Conservation (phyloP, 1,140 invertebrate genomes). For the Drosophila pectinifera region DNA sequence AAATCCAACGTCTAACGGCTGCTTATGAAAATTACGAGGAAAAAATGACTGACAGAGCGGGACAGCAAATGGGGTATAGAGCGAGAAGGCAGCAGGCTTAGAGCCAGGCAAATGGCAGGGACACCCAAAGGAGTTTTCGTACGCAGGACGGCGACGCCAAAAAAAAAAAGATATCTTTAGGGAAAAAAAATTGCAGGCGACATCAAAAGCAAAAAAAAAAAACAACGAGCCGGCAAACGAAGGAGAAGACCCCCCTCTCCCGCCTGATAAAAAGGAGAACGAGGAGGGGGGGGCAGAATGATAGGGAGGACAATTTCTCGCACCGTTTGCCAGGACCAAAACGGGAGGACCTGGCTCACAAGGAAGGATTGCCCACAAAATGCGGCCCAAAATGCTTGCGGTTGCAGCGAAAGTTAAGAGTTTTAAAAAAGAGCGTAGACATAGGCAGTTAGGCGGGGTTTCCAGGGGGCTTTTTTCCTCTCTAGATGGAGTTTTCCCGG, state of each 20-base stretch:
- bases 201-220: slow-evolving; percentile 68
- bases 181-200: slow-evolving; percentile 68
- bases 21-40: slow-evolving; percentile 84
- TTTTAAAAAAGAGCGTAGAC: slow-evolving; percentile 52
- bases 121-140: slow-evolving; percentile 75
- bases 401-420: slow-evolving; percentile 80
- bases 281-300: slow-evolving; percentile 21
- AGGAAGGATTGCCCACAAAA: slow-evolving; percentile 80
- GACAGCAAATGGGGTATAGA: slow-evolving; percentile 33
- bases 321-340: slow-evolving; percentile 65
- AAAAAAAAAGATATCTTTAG: slow-evolving; percentile 24
- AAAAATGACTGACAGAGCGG: slow-evolving; percentile 71
- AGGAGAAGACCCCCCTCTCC: neutral
- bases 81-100: slow-evolving; percentile 32
- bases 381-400: slow-evolving; percentile 77
- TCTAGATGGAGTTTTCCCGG: neutral
- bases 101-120: slow-evolving; percentile 55
- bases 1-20: slow-evolving; percentile 83
- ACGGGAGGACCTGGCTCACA: slow-evolving; percentile 16
- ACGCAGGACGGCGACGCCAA: slow-evolving; percentile 40
- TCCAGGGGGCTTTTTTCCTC: neutral
- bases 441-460: slow-evolving; percentile 17
- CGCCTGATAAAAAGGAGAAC: neutral
- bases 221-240: slow-evolving; percentile 17
- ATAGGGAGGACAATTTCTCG: slow-evolving; percentile 80